phyloP scores from a whole-genome alignment of 2,113 vertebrate species.

The Mormyrus iriodes region DNA sequence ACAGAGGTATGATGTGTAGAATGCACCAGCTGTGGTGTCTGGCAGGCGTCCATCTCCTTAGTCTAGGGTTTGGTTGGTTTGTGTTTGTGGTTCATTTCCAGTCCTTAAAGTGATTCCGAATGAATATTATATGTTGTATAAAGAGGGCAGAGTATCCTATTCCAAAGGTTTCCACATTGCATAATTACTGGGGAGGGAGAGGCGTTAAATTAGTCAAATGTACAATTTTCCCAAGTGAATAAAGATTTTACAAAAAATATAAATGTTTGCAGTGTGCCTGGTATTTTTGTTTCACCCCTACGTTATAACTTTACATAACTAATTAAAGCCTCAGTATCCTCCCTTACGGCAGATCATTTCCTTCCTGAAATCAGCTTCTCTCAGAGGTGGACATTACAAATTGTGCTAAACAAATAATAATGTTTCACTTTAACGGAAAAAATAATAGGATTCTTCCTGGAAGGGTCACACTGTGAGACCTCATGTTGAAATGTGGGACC shows the following conservation, averaged over 20 bases:
- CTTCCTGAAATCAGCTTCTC: neutral
- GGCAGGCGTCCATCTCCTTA: neutral
- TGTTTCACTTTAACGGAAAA: neutral
- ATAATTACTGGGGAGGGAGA: slow-evolving; percentile 52
- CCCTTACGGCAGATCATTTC: neutral
- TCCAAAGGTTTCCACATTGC: slow-evolving; percentile 53
- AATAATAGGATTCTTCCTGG: neutral
- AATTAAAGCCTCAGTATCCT: neutral
- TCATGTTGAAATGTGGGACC: neutral
- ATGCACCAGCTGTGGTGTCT: neutral
- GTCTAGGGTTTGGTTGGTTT: neutral
- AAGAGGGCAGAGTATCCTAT: slow-evolving; percentile 41
- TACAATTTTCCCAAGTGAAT: slow-evolving; percentile 46
- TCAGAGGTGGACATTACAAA: neutral
- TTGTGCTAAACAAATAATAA: neutral
- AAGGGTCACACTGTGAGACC: neutral
- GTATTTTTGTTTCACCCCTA: neutral
- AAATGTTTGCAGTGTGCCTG: neutral
- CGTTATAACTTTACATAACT: neutral
- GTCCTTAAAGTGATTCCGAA: slow-evolving; percentile 18
- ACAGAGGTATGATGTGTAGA: neutral
- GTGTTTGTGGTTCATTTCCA: neutral
- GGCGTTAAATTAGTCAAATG: slow-evolving; percentile 59
- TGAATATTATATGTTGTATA: slow-evolving; percentile 10
- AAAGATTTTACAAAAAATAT: slow-evolving; percentile 40